Base-by-base conservation (phyloP, 1,140 invertebrate species). In the Aphaenogaster floridana region DNA sequence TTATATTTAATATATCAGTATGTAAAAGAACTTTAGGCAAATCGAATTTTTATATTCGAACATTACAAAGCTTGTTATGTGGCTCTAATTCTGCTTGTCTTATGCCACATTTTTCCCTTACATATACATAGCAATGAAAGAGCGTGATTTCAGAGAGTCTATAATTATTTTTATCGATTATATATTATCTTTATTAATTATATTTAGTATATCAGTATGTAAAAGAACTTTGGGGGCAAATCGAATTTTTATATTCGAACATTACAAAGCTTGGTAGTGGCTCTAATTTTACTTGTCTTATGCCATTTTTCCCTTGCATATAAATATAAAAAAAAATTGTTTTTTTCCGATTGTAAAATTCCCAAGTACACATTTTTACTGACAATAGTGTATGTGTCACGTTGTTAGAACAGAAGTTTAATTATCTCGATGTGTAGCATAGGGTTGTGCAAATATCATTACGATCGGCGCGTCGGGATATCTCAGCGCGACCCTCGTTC, bases 381-480 rank as follows among this genome's bases (percentile, higher is more conserved):
- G 45, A 0, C 34, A 50, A 45, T 39, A 57, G 3, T 74, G 57
- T 4, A 42, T 42, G 39, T 61, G 21, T 28, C 28, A 17, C 11
- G 69, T 57, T n/a, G 5, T 64, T 17, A 45, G 39, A 34, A 64
- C 39, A 63, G 28, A 64, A 45, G 34, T 64, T 64, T 64, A 45
- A 64, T 45, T 78, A 64, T 64, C 5, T 2, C 21, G 39, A 45
- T 34, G 21, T 64, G 42, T 64, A 64, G 42, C 39, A 45, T 45
- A 64, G 28, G 17, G 21, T 76, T n/a, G 39, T 52, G 36, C 42
- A 64, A 64, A 61, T 74, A 57, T 76, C n/a, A 15, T 63, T 45
- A 78, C 21, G 15, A 45, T 63, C 9, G 6, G 13, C 28, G 15
- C 36, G 21, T 28, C 36, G 52, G 17, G 39, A 61, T 54, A n/a